phyloP scores from a whole-genome alignment of 53 echinoderm and acorn worm genomes.

The Hippasteria phrygiana region DNA sequence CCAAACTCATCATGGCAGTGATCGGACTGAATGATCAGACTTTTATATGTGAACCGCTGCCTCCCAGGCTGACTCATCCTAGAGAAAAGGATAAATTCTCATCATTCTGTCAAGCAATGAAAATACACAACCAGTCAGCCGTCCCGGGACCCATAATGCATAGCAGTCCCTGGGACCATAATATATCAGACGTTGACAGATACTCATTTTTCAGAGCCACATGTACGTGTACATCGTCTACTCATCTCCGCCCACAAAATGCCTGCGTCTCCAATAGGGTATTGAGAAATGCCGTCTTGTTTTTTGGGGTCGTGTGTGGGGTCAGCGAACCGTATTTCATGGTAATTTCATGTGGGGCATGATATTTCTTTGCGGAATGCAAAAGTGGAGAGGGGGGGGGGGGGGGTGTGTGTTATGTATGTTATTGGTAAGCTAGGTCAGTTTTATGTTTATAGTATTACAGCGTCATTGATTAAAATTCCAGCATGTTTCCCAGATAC shows the following conservation, averaged over 20 bases:
- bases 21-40: too few relatives aligned
- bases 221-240: too few relatives aligned
- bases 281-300: neutral
- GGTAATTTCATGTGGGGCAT: neutral
- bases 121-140: neutral
- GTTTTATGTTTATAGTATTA: neutral
- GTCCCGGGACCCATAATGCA: neutral
- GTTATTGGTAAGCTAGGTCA: neutral
- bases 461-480: too few relatives aligned
- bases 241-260: neutral
- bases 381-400: too few relatives aligned
- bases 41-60: too few relatives aligned
- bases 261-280: neutral
- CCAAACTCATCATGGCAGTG: too few relatives aligned
- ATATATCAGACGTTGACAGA: neutral
- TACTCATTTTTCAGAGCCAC: neutral
- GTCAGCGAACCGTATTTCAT: neutral
- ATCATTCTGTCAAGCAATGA: constrained; percentile 13
- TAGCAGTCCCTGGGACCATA: neutral
- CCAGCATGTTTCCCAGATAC: too few relatives aligned
- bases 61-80: constrained; percentile 12
- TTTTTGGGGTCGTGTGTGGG: neutral
- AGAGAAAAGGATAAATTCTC: constrained; percentile 7
- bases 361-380: too few relatives aligned
- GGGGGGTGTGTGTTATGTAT: too few relatives aligned